phyloP scores from a whole-genome alignment of 2,888 invertebrate genomes.

The Heliothis peltigera region DNA sequence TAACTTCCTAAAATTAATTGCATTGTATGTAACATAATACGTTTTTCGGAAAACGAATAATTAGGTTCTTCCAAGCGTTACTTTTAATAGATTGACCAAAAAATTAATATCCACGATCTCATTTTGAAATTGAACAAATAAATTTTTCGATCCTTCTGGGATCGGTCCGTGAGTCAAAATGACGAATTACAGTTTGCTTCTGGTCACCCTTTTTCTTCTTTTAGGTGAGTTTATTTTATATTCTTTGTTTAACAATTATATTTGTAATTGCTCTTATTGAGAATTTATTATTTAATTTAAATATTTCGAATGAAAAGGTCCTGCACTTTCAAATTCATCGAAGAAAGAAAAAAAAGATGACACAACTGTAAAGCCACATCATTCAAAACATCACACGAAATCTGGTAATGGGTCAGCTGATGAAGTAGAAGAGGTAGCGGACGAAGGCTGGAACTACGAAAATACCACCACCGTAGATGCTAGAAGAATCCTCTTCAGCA shows the following conservation, averaged over 20 bases:
- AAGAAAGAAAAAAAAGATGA: constrained; percentile 35
- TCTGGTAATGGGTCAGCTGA: constrained; percentile 51
- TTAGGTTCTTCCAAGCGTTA: constrained; percentile 65
- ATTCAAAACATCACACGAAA: constrained; percentile 48
- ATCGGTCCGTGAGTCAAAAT: constrained; percentile 65
- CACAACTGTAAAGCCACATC: constrained; percentile 33
- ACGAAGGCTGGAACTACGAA: constrained; percentile 82
- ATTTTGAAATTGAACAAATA: constrained; percentile 54
- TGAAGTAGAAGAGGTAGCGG: constrained; percentile 69
- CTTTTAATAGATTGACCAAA: constrained; percentile 66
- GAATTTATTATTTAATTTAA: background rate
- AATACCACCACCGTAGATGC: constrained; percentile 78
- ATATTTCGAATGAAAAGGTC: constrained; percentile 48
- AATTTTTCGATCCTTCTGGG: constrained; percentile 69
- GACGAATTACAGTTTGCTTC: constrained; percentile 63
- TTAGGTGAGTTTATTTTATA: constrained; percentile 66
- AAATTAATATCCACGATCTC: constrained; percentile 60
- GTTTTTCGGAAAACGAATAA: constrained; percentile 60
- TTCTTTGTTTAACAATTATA: background rate
- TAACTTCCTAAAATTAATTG: constrained; percentile 49
- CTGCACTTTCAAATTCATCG: constrained; percentile 52
- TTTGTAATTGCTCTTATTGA: background rate
- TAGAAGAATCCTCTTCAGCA: constrained; percentile 82
- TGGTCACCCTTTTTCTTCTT: constrained; percentile 59
- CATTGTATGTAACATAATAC: constrained; percentile 32